Conservation (phyloP, 1,140 invertebrate species). For the Latrodectus geometricus region DNA sequence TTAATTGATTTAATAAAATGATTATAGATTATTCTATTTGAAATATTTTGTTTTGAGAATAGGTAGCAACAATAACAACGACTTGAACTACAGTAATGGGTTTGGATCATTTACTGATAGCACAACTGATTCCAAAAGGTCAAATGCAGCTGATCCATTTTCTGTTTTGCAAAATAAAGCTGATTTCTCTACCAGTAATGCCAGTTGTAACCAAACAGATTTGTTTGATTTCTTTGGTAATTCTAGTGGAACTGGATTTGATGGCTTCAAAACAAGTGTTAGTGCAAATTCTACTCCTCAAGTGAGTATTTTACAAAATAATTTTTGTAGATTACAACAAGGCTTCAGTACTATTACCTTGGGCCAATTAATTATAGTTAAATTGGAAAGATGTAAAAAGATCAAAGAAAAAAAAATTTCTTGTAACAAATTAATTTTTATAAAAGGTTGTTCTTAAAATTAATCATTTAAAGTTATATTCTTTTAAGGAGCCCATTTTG, state of each 20-base stretch:
- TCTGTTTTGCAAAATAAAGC: constrained; percentile 25
- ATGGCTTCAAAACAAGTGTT: constrained; percentile 31
- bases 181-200: background rate
- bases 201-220: constrained; percentile 22
- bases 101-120: constrained; percentile 48
- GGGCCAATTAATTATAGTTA: no score
- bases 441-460: no score
- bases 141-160: constrained; percentile 51
- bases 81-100: constrained; percentile 39
- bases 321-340: background rate
- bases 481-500: no score
- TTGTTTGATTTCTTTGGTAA: constrained; percentile 60
- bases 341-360: no score
- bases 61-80: constrained; percentile 17
- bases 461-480: no score
- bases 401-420: no score
- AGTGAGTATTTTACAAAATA: background rate
- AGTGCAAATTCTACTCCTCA: constrained; percentile 61
- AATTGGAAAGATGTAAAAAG: no score
- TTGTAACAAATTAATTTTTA: no score
- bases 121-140: background rate
- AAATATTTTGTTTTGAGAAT: no score
- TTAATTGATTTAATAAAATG: background rate
- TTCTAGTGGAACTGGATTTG: constrained; percentile 31
- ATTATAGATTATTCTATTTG: background rate